A percentile compares a stretch with the other conserved stretches of the same genome.
These are phyloP conservation scores for Labeo calbasu DNA, from an alignment of 2,797 vertebrate genomes.

Conservation along the genomic window DNA sequence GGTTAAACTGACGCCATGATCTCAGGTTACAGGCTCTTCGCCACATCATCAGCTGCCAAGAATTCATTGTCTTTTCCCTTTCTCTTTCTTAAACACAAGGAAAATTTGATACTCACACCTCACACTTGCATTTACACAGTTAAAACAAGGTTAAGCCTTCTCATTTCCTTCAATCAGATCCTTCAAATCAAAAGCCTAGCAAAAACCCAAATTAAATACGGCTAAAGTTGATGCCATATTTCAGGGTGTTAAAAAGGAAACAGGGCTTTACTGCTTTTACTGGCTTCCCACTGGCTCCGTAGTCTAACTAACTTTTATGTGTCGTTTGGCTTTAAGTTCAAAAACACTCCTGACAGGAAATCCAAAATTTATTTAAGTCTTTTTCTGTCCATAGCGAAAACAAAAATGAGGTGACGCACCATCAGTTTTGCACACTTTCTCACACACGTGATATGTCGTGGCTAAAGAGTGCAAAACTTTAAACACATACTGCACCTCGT, in stretches of 20 bases:
- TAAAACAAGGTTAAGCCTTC: constrained; percentile 23
- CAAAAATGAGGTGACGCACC: neutral
- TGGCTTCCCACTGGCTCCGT: constrained; percentile 23
- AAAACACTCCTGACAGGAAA: neutral
- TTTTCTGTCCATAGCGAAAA: neutral
- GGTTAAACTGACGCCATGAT: constrained; percentile 42
- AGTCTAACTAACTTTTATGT: constrained; percentile 31
- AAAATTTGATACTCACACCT: neutral
- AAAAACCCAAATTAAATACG: constrained; percentile 1
- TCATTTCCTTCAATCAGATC: constrained; percentile 1
- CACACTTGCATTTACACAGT: neutral
- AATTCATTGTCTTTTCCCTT: constrained; percentile 25
- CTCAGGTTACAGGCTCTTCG: constrained; percentile 40
- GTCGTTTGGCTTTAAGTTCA: neutral
- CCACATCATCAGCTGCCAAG: constrained; percentile 29
- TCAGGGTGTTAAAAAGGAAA: constrained; percentile 15
- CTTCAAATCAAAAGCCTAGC: constrained; percentile 5
- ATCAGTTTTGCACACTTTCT: neutral
- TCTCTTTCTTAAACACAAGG: constrained; percentile 12
- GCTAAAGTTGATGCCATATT: constrained; percentile 3
- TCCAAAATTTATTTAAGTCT: neutral
- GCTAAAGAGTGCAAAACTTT: neutral
- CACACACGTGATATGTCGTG: neutral
- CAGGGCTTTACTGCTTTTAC: constrained; percentile 22
- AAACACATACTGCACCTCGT: neutral